Percentiles rank a stretch among this genome's conserved stretches.
These are phyloP conservation scores for Dicrostonyx torquatus DNA, from an alignment of 2,797 vertebrate genomes.

Conservation along the genomic window DNA sequence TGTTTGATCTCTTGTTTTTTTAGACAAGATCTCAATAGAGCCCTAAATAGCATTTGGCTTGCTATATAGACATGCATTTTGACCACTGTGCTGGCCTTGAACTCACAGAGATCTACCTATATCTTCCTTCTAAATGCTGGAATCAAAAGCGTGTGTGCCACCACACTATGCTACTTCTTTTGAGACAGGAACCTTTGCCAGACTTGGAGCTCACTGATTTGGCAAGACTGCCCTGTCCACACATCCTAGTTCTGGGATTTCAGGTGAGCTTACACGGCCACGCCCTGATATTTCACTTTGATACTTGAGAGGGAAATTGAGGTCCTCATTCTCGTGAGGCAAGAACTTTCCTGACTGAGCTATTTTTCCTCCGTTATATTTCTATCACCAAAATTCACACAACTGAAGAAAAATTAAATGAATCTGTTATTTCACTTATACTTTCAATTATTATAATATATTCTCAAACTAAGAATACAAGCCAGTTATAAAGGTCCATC, in stretches of 20 bases:
- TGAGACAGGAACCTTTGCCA: not conserved
- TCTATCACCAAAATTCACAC: not conserved
- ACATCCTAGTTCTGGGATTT: not conserved
- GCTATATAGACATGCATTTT: not conserved
- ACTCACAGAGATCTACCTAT: not conserved
- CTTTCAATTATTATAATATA: not conserved
- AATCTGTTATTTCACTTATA: not conserved
- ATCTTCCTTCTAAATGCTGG: not conserved
- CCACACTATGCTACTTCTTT: rapidly evolving
- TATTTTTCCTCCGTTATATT: not conserved
- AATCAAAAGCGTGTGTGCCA: not conserved
- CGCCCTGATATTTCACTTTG: too few species aligned
- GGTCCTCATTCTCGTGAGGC: too few species aligned
- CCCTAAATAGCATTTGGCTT: not conserved
- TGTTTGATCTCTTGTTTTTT: too few species aligned
- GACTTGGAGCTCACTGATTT: not conserved
- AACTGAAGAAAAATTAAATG: not conserved
- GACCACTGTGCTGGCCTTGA: not conserved
- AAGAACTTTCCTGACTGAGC: not conserved
- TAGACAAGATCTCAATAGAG: not conserved
- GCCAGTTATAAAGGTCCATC: not conserved
- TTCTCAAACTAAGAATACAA: not conserved
- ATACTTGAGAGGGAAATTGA: not conserved
- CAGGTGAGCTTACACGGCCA: too few species aligned
- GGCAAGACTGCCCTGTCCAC: not conserved